Evolutionary conservation across 2,113 vertebrate genomes (phyloP).

Genomic region (Ranitomeya variabilis): DNA sequence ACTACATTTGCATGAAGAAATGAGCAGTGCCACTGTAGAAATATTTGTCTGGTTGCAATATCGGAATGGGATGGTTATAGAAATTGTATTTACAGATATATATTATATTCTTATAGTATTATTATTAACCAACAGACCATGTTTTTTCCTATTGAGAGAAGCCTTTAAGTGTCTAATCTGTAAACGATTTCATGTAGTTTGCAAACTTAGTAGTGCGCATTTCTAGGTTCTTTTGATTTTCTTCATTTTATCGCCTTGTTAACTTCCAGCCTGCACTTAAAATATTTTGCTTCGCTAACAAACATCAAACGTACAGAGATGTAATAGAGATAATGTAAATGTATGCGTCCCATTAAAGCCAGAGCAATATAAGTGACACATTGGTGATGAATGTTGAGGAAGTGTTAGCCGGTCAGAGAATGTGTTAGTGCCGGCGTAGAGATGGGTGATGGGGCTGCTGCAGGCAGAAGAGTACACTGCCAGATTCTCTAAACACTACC

Average conservation of each 20-base stretch:
- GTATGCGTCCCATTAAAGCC: conserved; percentile 15
- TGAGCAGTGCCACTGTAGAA: no score
- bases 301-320: not conserved
- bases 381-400: conserved; percentile 16
- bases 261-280: not conserved
- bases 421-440: conserved; percentile 12
- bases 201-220: not conserved
- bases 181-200: not conserved
- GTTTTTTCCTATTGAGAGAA: not conserved
- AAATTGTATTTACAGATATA: not conserved
- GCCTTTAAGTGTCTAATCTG: not conserved
- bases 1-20: not conserved
- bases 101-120: not conserved
- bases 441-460: conserved; percentile 40
- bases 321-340: conserved; percentile 41
- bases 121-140: not conserved
- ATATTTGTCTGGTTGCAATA: not conserved
- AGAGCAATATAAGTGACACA: conserved; percentile 43
- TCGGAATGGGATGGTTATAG: not conserved
- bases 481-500: conserved; percentile 48
- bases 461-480: conserved; percentile 45
- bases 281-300: conserved; percentile 9
- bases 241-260: not conserved
- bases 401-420: not conserved
- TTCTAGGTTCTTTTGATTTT: not conserved